Percentiles rank a stretch among this genome's conserved stretches.
phyloP scores from a whole-genome alignment of 2,797 vertebrate species.

The Hipposideros larvatus region DNA sequence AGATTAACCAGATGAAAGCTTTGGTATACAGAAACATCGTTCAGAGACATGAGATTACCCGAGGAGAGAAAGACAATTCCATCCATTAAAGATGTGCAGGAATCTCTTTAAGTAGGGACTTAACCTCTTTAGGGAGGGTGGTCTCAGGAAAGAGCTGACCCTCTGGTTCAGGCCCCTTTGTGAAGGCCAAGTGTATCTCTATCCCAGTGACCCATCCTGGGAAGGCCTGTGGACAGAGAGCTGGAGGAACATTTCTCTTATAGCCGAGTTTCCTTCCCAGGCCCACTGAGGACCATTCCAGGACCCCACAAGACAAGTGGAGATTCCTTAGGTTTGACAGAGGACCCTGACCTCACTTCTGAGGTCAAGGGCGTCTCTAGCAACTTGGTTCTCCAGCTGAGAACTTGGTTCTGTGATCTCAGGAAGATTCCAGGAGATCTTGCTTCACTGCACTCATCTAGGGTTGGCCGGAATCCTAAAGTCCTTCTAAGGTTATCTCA shows the following conservation, averaged over 20 bases:
- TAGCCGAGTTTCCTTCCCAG: background rate
- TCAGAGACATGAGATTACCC: background rate
- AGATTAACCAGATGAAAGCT: background rate
- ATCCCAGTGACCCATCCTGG: too few relatives aligned
- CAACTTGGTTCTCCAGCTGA: too few relatives aligned
- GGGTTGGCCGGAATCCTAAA: background rate
- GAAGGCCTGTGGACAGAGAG: background rate
- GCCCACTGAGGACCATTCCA: background rate
- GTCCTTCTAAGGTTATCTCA: background rate
- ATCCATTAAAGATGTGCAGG: background rate
- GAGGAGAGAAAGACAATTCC: background rate
- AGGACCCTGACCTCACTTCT: background rate
- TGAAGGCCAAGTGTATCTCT: background rate
- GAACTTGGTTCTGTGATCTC: background rate
- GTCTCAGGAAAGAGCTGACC: background rate
- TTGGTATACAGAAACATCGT: background rate
- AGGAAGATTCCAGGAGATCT: background rate
- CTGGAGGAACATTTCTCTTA: background rate
- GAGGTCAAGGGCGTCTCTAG: background rate
- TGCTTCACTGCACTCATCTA: accelerated
- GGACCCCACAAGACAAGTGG: background rate
- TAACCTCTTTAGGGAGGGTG: background rate
- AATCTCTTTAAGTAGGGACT: background rate
- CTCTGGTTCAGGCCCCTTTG: background rate
- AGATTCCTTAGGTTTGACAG: background rate